These are phyloP conservation scores for Embidobia sp. DNA, from an alignment of 2,888 invertebrate species.

Conservation along the genomic window DNA sequence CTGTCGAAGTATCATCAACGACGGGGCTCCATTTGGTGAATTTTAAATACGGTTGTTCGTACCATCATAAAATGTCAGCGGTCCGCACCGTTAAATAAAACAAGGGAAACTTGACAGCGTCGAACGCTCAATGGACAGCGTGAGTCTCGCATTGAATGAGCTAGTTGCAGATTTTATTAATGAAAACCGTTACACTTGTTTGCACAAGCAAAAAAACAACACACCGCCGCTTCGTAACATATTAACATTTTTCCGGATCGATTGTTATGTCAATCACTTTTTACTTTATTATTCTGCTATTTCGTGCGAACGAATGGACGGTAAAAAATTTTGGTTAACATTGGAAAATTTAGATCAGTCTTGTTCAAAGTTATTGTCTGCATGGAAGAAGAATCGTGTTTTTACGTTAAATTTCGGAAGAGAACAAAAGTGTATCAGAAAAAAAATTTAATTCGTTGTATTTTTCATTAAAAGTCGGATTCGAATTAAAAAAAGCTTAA, in stretches of 20 bases:
- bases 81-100: conserved; percentile 58
- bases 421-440: too few relatives aligned
- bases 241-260: conserved; percentile 32
- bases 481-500: too few relatives aligned
- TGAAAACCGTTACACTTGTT: conserved; percentile 41
- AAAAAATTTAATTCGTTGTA: too few relatives aligned
- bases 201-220: conserved; percentile 30
- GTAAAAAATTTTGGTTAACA: too few relatives aligned
- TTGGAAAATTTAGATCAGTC: too few relatives aligned
- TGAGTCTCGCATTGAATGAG: conserved; percentile 39
- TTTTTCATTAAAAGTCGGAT: too few relatives aligned
- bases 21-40: conserved; percentile 26
- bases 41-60: conserved; percentile 56
- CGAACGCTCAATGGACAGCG: conserved; percentile 46
- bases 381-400: too few relatives aligned
- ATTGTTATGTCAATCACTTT: conserved; percentile 11
- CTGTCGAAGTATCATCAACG: conserved; percentile 49
- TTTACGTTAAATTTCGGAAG: too few relatives aligned
- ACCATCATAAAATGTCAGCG: conserved; percentile 52
- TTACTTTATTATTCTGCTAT: not conserved
- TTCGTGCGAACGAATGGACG: too few relatives aligned
- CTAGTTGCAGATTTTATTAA: conserved; percentile 41
- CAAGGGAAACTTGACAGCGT: conserved; percentile 50
- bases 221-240: not conserved
- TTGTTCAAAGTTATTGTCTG: too few relatives aligned